Evolutionary conservation across 2,797 vertebrate species (phyloP), one percentile per base, ranked within the genome.

Genomic region (Morelia viridis): DNA sequence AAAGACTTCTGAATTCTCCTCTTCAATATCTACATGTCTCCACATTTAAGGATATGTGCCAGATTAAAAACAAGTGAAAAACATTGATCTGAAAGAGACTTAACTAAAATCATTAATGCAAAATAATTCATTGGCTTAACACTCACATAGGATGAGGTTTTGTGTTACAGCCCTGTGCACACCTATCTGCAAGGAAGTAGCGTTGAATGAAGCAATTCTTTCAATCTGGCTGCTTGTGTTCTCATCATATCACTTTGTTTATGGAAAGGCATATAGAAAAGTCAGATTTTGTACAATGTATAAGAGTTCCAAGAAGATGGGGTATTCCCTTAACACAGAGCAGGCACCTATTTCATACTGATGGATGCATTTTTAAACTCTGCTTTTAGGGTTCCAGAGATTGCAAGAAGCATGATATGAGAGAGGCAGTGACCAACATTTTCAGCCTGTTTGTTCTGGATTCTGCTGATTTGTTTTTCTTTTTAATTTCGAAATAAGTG

Each of bases 231-330:
- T 61, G 50, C 46, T n/a, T 35, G 50, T 9, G 31, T 28, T 86
- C 24, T 8, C 1, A 4, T 24, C 26, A 22, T 4, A 64, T n/a
- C 7, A 15, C 31, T 41, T 46, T 31, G 80, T 84, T 22, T 24
- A 91, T 22, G 17, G 31, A 76, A 92, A 92, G 31, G 35, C 24
- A 28, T 1, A 0, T 0, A 65, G 88, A 86, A 94, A 92, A 71
- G 1, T 53, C 84, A 93, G 91, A 93, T 85, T 85, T 15, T 96
- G 93, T 95, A 93, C 89, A 97, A 94, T 89, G 46, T 24, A 76
- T 94, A 96, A 89, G 89, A 95, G 91, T 94, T 96, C 91, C 89
- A 94, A 95, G 89, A 96, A 95, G 94, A 97, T 91, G 93, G 93
- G 95, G 96, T 95, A 94, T 93, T 95, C 94, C 91, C 93, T 93